phyloP scores from a whole-genome alignment of 2,797 vertebrate genomes.

The Cyprinella venusta region DNA sequence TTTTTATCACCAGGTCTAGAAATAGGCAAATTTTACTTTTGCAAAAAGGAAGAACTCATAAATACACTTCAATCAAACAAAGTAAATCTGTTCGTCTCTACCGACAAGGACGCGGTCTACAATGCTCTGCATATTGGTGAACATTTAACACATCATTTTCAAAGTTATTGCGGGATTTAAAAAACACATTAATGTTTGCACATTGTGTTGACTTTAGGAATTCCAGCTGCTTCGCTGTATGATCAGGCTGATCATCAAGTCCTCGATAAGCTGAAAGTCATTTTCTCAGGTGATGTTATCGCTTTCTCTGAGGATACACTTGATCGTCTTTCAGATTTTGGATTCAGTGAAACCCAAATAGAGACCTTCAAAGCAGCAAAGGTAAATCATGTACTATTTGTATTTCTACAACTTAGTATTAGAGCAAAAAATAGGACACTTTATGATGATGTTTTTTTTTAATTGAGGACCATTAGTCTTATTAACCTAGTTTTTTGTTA shows the following conservation, averaged over 20 bases:
- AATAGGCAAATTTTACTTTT: slow-evolving; percentile 77
- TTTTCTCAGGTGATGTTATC: slow-evolving; percentile 70
- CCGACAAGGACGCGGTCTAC: slow-evolving; percentile 70
- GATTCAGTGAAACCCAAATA: slow-evolving; percentile 65
- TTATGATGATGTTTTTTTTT: background rate
- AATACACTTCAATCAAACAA: slow-evolving; percentile 68
- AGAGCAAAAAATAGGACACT: too few species aligned
- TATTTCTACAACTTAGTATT: background rate
- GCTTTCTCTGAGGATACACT: slow-evolving; percentile 69
- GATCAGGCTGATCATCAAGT: slow-evolving; percentile 65
- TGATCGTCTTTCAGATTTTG: slow-evolving; percentile 66
- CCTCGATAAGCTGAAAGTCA: slow-evolving; percentile 65
- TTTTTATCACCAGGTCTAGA: slow-evolving; percentile 68
- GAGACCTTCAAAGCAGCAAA: slow-evolving; percentile 54
- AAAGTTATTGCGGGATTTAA: background rate
- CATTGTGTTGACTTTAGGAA: slow-evolving; percentile 59
- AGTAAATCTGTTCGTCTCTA: slow-evolving; percentile 77
- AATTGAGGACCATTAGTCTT: background rate
- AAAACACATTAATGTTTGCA: background rate
- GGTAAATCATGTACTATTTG: slow-evolving; percentile 46
- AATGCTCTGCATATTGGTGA: slow-evolving; percentile 71
- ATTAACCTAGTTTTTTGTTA: background rate
- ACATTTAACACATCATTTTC: background rate
- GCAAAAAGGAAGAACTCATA: slow-evolving; percentile 70
- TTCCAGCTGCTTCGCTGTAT: slow-evolving; percentile 72